phyloP scores from a whole-genome alignment of 2,113 vertebrate species.

The Channa argus region DNA sequence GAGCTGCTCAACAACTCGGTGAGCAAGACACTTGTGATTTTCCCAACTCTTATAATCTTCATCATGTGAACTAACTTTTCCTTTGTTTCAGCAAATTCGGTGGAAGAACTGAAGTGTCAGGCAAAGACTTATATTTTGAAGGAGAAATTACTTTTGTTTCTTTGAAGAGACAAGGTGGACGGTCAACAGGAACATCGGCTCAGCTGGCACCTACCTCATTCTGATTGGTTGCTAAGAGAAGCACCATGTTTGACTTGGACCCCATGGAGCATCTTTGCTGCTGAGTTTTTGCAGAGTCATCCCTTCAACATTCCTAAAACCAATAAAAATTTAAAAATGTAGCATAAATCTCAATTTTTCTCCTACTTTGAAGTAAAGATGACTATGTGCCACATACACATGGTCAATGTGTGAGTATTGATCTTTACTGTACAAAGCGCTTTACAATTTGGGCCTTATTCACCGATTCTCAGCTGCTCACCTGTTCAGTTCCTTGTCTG shows the following conservation, averaged over 20 bases:
- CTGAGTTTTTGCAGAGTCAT: not conserved
- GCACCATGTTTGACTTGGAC: not conserved
- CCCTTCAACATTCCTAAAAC: not conserved
- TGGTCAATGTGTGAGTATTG: no score
- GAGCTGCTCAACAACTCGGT: slow-evolving; percentile 89
- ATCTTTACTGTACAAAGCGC: no score
- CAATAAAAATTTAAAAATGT: no score
- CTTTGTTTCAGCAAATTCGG: slow-evolving; percentile 89
- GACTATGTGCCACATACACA: no score
- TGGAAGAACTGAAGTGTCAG: slow-evolving; percentile 93
- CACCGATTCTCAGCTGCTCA: no score
- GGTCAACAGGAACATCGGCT: not conserved
- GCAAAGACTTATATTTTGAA: slow-evolving; percentile 40
- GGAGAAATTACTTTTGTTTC: not conserved
- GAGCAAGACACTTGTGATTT: slow-evolving; percentile 47
- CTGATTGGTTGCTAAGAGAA: not conserved
- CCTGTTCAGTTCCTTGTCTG: no score
- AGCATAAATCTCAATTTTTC: no score
- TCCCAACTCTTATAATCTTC: not conserved
- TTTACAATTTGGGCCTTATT: no score
- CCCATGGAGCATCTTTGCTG: not conserved
- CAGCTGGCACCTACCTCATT: not conserved
- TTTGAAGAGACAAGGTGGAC: not conserved
- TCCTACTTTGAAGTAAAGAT: no score
- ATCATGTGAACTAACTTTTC: not conserved